Conservation (phyloP, 2,113 vertebrate species). For the Herpetotheres cachinnans region DNA sequence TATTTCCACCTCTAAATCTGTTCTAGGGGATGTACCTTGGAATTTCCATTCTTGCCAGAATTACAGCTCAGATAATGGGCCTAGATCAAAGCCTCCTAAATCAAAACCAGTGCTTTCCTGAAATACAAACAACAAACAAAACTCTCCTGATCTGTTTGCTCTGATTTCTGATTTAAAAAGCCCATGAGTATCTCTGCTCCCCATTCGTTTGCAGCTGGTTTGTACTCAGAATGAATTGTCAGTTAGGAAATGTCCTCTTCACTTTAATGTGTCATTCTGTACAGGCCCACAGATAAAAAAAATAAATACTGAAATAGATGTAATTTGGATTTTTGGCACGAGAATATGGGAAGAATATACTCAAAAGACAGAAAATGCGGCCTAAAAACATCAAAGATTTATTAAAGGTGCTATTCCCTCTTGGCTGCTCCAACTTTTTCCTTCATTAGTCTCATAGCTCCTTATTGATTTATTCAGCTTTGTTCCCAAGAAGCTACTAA, state of each 20-base stretch:
- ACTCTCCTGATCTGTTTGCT: neutral
- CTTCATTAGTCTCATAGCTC: neutral
- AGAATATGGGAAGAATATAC: neutral
- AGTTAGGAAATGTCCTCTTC: neutral
- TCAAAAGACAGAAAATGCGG: neutral
- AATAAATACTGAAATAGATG: neutral
- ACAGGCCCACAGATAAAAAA: neutral
- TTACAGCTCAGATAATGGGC: neutral
- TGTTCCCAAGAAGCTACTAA: neutral
- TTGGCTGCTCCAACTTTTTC: neutral
- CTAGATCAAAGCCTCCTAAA: neutral
- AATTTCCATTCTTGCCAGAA: neutral
- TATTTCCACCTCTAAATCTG: neutral
- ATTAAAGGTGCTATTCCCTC: neutral
- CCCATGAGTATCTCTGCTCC: neutral
- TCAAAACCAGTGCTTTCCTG: neutral
- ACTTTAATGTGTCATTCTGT: neutral
- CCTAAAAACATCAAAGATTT: neutral
- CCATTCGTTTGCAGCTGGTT: neutral
- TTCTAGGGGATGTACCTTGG: neutral
- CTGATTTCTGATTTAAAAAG: slow-evolving; percentile 1
- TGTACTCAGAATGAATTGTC: neutral
- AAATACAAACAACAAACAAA: slow-evolving; percentile 21
- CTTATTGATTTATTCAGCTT: neutral
- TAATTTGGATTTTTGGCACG: neutral